phyloP scores from a whole-genome alignment of 1,140 invertebrate genomes.

The Papilio machaon region DNA sequence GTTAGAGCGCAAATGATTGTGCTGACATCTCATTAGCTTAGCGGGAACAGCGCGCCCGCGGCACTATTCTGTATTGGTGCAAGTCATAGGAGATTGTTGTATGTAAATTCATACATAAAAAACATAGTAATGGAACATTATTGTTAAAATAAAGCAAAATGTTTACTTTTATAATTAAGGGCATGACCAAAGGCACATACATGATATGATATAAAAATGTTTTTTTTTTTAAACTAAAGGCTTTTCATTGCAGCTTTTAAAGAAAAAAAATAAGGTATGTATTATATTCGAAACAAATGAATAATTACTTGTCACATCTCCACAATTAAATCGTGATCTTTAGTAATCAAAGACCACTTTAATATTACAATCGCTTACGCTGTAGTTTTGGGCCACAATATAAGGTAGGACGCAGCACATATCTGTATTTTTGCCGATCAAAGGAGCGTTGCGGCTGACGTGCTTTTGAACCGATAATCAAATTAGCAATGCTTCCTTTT shows the following conservation, averaged over 20 bases:
- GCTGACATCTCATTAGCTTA: slow-evolving; percentile 81
- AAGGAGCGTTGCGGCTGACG: slow-evolving; percentile 76
- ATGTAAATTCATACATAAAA: background rate
- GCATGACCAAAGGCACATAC: too few relatives aligned
- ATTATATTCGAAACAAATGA: too few relatives aligned
- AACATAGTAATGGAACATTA: too few relatives aligned
- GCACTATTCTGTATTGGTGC: slow-evolving; percentile 58
- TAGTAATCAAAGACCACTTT: background rate
- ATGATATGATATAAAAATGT: too few relatives aligned
- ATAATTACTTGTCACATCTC: background rate
- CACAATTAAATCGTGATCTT: slow-evolving; percentile 31
- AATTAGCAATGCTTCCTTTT: slow-evolving; percentile 79
- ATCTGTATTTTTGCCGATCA: slow-evolving; percentile 81
- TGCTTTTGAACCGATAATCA: slow-evolving; percentile 79
- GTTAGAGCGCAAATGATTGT: slow-evolving; percentile 80
- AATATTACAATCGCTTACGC: slow-evolving; percentile 41
- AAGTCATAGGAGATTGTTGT: slow-evolving; percentile 34
- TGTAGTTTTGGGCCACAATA: slow-evolving; percentile 42
- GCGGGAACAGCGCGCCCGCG: slow-evolving; percentile 67
- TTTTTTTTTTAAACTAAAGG: too few relatives aligned
- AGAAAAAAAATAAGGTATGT: too few relatives aligned
- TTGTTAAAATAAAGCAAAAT: too few relatives aligned
- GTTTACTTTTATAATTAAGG: too few relatives aligned
- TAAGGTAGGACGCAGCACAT: slow-evolving; percentile 69
- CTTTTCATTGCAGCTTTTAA: too few relatives aligned